These are phyloP conservation scores for Melanostoma scalare DNA, from an alignment of 2,888 invertebrate species.

Conservation along the genomic window DNA sequence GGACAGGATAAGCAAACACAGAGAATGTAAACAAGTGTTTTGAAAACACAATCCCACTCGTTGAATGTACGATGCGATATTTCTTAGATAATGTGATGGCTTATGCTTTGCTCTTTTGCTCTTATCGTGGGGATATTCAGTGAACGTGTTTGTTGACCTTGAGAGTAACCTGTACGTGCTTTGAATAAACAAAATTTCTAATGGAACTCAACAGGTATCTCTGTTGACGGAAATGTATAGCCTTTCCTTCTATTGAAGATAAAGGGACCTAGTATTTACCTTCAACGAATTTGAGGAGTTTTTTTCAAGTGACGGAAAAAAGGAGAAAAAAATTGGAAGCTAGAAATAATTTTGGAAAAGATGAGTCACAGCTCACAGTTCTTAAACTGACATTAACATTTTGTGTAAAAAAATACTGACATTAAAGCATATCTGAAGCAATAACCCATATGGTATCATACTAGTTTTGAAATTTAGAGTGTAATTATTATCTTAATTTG, in stretches of 20 bases:
- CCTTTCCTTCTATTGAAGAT: not conserved
- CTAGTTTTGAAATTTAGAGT: too few relatives aligned
- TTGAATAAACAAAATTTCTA: constrained; percentile 37
- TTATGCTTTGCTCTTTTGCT: constrained; percentile 17
- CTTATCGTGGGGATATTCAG: constrained; percentile 18
- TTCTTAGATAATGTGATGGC: constrained; percentile 1
- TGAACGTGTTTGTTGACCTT: constrained; percentile 63
- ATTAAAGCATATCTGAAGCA: too few relatives aligned
- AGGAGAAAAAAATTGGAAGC: too few relatives aligned
- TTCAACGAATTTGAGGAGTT: not conserved
- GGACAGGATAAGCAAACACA: constrained; percentile 56
- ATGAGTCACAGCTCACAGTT: too few relatives aligned
- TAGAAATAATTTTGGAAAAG: too few relatives aligned
- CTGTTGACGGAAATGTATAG: not conserved
- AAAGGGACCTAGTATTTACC: constrained; percentile 1
- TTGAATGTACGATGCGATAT: constrained; percentile 9
- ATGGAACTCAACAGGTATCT: constrained; percentile 44
- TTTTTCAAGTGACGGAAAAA: too few relatives aligned
- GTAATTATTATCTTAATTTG: too few relatives aligned
- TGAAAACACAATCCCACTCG: constrained; percentile 26
- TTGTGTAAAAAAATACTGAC: too few relatives aligned
- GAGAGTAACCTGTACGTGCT: constrained; percentile 61
- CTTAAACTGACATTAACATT: too few relatives aligned
- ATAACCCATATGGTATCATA: too few relatives aligned
- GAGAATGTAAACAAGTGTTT: constrained; percentile 64